Evolutionary conservation across 2,888 invertebrate species (phyloP).

Genomic region (Itoplectis maculator): DNA sequence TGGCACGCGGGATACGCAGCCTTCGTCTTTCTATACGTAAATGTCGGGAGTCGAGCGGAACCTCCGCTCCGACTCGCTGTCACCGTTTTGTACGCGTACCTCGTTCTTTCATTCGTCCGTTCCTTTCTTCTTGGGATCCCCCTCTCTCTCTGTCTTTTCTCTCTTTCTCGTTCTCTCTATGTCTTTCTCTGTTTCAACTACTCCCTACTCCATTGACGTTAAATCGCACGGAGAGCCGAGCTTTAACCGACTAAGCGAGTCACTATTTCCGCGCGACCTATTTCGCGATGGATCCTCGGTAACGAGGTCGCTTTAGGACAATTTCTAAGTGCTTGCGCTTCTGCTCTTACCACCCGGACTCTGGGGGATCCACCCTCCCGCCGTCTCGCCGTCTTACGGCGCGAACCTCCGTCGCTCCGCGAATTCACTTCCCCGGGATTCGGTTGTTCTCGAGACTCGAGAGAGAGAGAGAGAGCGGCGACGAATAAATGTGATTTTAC

Average conservation of each 20-base stretch:
- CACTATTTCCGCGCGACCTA: constrained; percentile 79
- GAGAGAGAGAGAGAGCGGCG: too few species aligned
- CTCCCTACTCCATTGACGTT: constrained; percentile 74
- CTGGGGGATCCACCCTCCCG: constrained; percentile 5
- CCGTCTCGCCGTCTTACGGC: constrained; percentile 1
- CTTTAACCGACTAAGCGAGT: constrained; percentile 71
- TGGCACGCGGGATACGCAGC: not conserved
- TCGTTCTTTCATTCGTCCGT: constrained; percentile 19
- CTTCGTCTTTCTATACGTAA: constrained; percentile 19
- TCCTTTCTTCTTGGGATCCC: not conserved
- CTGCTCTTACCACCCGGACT: not conserved
- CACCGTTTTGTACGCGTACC: not conserved
- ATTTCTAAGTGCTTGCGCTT: constrained; percentile 74
- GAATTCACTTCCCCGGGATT: constrained; percentile 30
- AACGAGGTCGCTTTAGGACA: constrained; percentile 80
- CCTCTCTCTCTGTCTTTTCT: constrained; percentile 11
- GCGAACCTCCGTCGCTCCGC: constrained; percentile 9
- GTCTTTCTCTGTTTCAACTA: constrained; percentile 37
- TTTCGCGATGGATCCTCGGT: constrained; percentile 73
- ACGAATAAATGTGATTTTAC: constrained; percentile 4
- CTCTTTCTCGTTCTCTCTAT: constrained; percentile 43
- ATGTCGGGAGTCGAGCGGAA: constrained; percentile 40
- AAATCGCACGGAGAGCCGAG: constrained; percentile 75
- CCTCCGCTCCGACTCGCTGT: constrained; percentile 27
- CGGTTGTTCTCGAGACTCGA: not conserved